These are phyloP conservation scores for Pipistrellus nathusii DNA, from an alignment of 2,797 vertebrate species.

Conservation along the genomic window DNA sequence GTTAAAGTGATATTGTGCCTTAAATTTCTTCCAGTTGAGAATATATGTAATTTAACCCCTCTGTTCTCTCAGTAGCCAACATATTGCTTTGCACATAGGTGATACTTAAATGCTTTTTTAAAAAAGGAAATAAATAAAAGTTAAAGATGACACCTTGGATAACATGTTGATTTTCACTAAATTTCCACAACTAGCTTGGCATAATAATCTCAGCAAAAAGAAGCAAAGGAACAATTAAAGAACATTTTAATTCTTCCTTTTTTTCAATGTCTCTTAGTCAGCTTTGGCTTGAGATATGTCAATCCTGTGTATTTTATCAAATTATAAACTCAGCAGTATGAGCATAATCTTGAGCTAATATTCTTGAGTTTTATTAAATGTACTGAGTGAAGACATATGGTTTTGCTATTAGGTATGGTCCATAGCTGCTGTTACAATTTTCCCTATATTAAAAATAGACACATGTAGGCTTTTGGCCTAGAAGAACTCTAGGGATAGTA, in stretches of 20 bases:
- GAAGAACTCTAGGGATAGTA: background rate
- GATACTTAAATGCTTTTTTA: background rate
- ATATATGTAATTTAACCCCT: background rate
- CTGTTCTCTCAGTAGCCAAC: background rate
- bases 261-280: background rate
- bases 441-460: conserved; percentile 23
- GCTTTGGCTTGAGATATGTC: background rate
- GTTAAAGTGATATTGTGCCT: background rate
- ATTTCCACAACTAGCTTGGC: background rate
- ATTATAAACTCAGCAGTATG: background rate
- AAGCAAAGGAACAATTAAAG: background rate
- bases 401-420: background rate
- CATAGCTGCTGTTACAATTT: conserved; percentile 35
- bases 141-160: conserved; percentile 1
- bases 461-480: background rate
- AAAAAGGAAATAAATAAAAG: conserved; percentile 39
- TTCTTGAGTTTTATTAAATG: conserved; percentile 19
- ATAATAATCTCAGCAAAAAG: background rate
- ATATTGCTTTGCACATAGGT: background rate
- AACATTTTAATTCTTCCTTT: background rate
- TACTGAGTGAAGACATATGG: background rate
- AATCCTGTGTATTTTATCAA: background rate
- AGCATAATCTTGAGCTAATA: background rate
- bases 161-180: conserved; percentile 25
- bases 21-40: background rate